A percentile compares a stretch with the other conserved stretches of the same genome.
These are phyloP conservation scores for Schlechtendalia chinensis DNA, from an alignment of 1,140 invertebrate genomes.

Conservation along the genomic window DNA sequence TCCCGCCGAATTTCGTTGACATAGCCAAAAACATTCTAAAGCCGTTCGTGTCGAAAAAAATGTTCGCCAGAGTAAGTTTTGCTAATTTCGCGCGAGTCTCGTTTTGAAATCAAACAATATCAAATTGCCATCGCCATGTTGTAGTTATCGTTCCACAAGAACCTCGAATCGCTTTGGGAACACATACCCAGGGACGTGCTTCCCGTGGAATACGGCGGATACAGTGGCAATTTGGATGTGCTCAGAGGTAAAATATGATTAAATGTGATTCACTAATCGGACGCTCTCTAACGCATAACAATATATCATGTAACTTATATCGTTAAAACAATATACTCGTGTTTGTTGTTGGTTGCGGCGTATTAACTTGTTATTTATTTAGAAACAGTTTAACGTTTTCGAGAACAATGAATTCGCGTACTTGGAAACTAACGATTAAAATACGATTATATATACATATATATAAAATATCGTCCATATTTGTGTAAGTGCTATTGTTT, in stretches of 20 bases:
- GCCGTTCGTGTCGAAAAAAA: constrained; percentile 66
- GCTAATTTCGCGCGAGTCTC: neutral
- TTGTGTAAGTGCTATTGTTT: too few relatives aligned
- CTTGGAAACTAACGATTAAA: too few relatives aligned
- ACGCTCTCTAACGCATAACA: too few relatives aligned
- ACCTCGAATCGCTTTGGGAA: constrained; percentile 52
- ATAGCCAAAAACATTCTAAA: constrained; percentile 63
- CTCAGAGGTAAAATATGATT: constrained; percentile 52
- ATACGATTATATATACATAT: too few relatives aligned
- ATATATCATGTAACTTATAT: too few relatives aligned
- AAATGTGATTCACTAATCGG: too few relatives aligned
- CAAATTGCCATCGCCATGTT: constrained; percentile 29
- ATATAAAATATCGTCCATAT: too few relatives aligned
- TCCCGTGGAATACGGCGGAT: constrained; percentile 54
- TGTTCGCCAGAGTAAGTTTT: constrained; percentile 63
- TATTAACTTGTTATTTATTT: too few relatives aligned
- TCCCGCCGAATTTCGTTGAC: constrained; percentile 64
- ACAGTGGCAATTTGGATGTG: constrained; percentile 49
- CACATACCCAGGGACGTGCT: constrained; percentile 52
- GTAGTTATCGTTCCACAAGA: constrained; percentile 53
- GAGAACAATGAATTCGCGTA: too few relatives aligned
- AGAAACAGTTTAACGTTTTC: too few relatives aligned
- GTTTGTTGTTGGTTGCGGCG: too few relatives aligned
- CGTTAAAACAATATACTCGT: too few relatives aligned
- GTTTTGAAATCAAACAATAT: neutral